Conservation (phyloP, 2,113 vertebrate genomes). For the Picathartes gymnocephalus region DNA sequence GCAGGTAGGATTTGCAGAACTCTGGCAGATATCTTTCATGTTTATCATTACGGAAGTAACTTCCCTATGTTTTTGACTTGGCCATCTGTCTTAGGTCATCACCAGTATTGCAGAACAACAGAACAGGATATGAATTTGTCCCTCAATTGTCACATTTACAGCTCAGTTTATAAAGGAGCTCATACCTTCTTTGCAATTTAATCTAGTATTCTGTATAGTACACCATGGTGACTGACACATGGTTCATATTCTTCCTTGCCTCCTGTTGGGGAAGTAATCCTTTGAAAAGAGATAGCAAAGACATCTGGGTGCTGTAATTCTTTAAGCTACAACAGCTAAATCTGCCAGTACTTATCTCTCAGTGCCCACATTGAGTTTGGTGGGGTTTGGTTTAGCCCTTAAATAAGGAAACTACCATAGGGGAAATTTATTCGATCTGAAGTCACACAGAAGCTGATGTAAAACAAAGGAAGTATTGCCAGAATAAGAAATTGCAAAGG, state of each 20-base stretch:
- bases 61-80: background rate
- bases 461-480: background rate
- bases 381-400: background rate
- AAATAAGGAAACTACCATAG: background rate
- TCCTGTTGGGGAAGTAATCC: background rate
- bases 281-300: conserved; percentile 1
- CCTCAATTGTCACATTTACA: background rate
- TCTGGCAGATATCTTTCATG: background rate
- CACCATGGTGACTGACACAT: background rate
- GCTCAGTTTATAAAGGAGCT: background rate
- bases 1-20: background rate
- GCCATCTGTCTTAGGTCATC: background rate
- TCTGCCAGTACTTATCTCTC: background rate
- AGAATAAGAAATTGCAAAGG: background rate
- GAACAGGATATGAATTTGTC: background rate
- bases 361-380: background rate
- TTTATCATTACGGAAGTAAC: background rate
- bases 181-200: background rate
- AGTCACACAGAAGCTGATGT: background rate
- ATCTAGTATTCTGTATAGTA: background rate
- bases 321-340: background rate
- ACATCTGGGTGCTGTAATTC: background rate
- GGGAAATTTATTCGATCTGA: background rate
- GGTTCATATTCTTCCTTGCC: background rate
- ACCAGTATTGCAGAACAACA: background rate